Percentiles rank a stretch among this genome's conserved stretches.
phyloP scores from a whole-genome alignment of 2,113 vertebrate genomes.

The Dasypus novemcinctus region DNA sequence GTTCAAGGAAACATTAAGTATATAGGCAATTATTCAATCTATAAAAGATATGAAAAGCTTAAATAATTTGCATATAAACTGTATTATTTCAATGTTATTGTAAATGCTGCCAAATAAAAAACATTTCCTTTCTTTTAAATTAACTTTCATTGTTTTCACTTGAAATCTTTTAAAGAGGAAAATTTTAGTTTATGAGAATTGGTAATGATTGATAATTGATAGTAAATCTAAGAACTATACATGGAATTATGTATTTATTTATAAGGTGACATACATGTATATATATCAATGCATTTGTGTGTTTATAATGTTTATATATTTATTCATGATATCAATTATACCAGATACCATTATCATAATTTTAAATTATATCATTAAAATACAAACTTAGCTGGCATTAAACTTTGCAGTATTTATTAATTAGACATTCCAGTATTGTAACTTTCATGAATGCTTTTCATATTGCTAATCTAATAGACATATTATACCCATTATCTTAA shows the following conservation, averaged over 20 bases:
- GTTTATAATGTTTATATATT: neutral
- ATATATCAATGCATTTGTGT: neutral
- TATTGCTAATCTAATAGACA: neutral
- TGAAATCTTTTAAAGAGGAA: neutral
- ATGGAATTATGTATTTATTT: neutral
- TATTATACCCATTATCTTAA: neutral
- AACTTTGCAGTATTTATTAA: neutral
- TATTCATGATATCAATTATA: neutral
- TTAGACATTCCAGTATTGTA: neutral
- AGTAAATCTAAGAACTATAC: neutral
- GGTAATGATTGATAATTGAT: no score
- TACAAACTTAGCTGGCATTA: neutral
- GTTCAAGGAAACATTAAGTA: slow-evolving; percentile 59
- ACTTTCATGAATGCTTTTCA: neutral
- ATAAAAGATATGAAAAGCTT: neutral
- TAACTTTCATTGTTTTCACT: neutral
- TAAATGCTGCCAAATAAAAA: neutral
- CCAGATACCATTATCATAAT: neutral
- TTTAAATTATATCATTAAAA: neutral
- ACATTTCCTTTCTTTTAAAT: slow-evolving; percentile 9
- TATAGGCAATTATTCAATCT: neutral
- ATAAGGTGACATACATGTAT: neutral
- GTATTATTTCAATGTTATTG: neutral
- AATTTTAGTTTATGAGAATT: neutral
- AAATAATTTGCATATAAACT: neutral